Evolutionary conservation across 2,113 vertebrate genomes (phyloP).

Genomic region (Corythaixoides concolor): DNA sequence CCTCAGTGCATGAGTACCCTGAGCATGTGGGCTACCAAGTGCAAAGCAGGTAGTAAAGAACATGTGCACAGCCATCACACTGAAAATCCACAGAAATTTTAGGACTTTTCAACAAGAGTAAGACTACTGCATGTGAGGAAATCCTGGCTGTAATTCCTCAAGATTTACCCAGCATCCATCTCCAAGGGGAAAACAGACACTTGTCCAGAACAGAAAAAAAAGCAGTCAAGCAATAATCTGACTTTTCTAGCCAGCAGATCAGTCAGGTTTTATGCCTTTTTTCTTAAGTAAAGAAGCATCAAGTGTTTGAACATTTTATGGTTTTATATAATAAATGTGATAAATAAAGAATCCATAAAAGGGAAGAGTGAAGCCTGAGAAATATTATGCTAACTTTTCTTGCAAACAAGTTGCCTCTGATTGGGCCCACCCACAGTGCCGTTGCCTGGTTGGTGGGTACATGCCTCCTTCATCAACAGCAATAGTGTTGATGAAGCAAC

Average conservation of each 20-base stretch:
- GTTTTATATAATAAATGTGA: neutral
- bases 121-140: neutral
- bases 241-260: neutral
- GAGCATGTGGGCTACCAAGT: accelerated
- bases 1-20: neutral
- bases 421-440: neutral
- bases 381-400: neutral
- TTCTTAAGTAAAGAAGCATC: neutral
- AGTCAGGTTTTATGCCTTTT: neutral
- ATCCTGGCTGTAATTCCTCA: neutral
- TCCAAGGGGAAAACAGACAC: accelerated
- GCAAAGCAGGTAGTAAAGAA: neutral
- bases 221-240: neutral
- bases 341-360: neutral
- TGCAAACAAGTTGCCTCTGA: neutral
- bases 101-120: neutral
- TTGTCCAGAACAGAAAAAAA: neutral
- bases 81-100: neutral
- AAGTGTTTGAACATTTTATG: neutral
- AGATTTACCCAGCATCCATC: neutral
- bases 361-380: neutral
- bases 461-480: neutral
- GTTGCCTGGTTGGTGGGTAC: neutral
- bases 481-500: neutral
- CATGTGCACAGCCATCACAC: accelerated